Base-by-base conservation (phyloP, 2,888 invertebrate species). In the Alentia gelatinosa region DNA sequence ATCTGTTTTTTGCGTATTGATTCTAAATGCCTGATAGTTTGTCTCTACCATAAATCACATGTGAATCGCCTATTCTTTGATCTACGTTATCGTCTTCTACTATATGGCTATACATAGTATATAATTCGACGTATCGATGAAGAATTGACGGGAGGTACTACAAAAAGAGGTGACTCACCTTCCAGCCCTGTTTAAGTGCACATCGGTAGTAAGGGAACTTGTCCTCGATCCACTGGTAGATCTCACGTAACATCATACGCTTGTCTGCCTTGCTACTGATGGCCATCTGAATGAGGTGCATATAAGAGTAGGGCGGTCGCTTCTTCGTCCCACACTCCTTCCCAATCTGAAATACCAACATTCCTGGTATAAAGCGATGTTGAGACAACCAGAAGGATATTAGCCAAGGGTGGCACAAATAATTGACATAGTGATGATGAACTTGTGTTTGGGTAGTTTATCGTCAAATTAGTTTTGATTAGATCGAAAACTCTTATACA, bases 251-350 rank as follows among this genome's bases (percentile, higher is more conserved):
- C 12, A 94, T 95, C 95, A 95, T 94, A 37, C 93, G 93, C 40
- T 94, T 93, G 91, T 95, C 94, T n/a, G 92, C 92, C 37, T 93
- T 93, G 86, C 94, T 94, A 89, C 94, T 93, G 56, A 95, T 93
- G 1, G 95, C 95, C 95, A 95, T 94, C 92, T 95, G 94, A 86
- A 95, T 95, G 91, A 95, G 93, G 19, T 94, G 93, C 94, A 95
- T 94, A 93, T 95, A 95, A 3, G 95, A 95, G 91, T 94, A 95
- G 4, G 94, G 94, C 4, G 95, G 95, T 5, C 95, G 92, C 90
- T 94, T 94, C 23, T 92, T 90, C 30, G 68, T 83, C n/a, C 94
- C 94, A 93, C 94, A 95, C 63, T 95, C 94, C 26, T 91, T 89
- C 42, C 93, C 93, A 33, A 94, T 93, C 95, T 95, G 91, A 23